Percentiles rank a stretch among this genome's conserved stretches.
phyloP scores from a whole-genome alignment of 2,888 invertebrate species.

The Pterobdella sp. region DNA sequence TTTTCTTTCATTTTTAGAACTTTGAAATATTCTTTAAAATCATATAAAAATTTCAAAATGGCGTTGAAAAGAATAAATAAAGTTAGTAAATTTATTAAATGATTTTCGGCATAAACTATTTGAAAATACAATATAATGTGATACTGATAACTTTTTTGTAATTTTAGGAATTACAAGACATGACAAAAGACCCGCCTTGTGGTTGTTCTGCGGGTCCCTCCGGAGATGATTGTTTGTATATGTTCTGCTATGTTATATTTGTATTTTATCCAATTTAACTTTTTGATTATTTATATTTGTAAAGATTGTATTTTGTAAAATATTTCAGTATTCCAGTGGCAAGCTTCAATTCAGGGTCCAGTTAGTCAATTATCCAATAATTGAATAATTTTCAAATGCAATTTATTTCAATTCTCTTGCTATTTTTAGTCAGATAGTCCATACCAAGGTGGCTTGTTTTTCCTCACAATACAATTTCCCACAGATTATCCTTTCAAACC shows the following conservation, averaged over 20 bases:
- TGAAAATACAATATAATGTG: no score
- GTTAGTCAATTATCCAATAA: constrained; percentile 45
- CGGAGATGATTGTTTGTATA: constrained; percentile 89
- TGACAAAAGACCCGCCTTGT: constrained; percentile 99
- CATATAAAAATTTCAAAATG: constrained; percentile 36
- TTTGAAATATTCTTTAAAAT: background rate
- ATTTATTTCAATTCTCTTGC: background rate
- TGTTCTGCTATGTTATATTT: background rate
- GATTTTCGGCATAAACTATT: constrained; percentile 6
- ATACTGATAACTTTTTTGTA: background rate
- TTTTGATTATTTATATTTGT: background rate
- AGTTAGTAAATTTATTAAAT: constrained; percentile 37
- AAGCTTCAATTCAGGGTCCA: constrained; percentile 99
- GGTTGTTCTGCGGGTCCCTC: constrained; percentile 99
- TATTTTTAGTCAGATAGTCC: constrained; percentile 85
- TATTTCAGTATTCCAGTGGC: constrained; percentile 91
- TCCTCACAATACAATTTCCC: constrained; percentile 99
- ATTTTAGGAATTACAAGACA: constrained; percentile 92
- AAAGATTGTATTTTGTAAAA: constrained; percentile 1
- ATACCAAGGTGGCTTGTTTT: constrained; percentile 98
- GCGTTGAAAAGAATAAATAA: constrained; percentile 46
- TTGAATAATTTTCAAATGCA: background rate
- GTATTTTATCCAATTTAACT: background rate
- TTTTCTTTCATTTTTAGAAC: constrained; percentile 8
- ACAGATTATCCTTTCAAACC: constrained; percentile 99